A percentile compares a stretch with the other conserved stretches of the same genome.
Evolutionary conservation across 2,113 vertebrate genomes (phyloP).

Genomic region (Seriola aureovittata): DNA sequence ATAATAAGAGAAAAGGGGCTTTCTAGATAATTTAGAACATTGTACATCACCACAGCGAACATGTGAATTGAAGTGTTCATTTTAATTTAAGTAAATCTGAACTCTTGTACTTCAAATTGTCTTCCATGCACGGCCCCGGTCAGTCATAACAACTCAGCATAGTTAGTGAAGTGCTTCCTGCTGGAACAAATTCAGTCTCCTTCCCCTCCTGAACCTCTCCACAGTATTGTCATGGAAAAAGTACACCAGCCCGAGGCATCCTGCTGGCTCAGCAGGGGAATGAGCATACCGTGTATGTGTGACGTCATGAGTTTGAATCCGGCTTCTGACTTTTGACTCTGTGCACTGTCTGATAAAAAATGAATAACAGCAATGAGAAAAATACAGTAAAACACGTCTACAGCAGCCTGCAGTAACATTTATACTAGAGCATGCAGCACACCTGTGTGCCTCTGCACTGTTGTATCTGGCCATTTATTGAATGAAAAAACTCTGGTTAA

Average conservation of each 20-base stretch:
- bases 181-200: slow-evolving; percentile 57
- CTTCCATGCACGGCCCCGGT: slow-evolving; percentile 34
- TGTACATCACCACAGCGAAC: slow-evolving; percentile 17
- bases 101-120: slow-evolving; percentile 55
- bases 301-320: slow-evolving; percentile 45
- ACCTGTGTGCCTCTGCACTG: not conserved
- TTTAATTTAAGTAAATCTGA: slow-evolving; percentile 63
- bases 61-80: slow-evolving; percentile 29
- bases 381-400: not conserved
- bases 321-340: slow-evolving; percentile 40
- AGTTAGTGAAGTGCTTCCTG: slow-evolving; percentile 68
- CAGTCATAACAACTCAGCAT: slow-evolving; percentile 66
- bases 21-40: slow-evolving; percentile 41
- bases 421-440: not conserved
- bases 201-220: slow-evolving; percentile 54
- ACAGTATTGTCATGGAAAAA: slow-evolving; percentile 60
- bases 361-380: not conserved
- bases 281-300: slow-evolving; percentile 27
- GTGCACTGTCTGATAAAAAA: not conserved
- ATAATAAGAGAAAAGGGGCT: slow-evolving; percentile 24
- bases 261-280: slow-evolving; percentile 59
- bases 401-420: not conserved
- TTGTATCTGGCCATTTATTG: not conserved
- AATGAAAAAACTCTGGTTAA: not conserved
- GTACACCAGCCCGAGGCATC: slow-evolving; percentile 58